A percentile compares a stretch with the other conserved stretches of the same genome.
phyloP scores from a whole-genome alignment of 2,888 invertebrate genomes.

The Capitulum mitella region DNA sequence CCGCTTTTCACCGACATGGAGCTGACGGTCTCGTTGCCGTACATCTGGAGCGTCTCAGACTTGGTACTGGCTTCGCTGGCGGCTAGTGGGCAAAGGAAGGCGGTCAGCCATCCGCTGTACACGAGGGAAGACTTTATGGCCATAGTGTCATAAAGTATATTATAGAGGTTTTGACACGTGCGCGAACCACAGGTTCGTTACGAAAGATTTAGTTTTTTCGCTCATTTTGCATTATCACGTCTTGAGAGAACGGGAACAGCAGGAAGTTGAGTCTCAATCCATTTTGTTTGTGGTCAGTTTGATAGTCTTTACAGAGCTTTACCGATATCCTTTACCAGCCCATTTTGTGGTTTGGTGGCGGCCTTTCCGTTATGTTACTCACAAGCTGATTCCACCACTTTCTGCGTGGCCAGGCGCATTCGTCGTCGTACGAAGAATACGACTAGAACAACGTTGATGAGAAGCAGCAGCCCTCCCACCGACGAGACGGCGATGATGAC shows the following conservation, averaged over 20 bases:
- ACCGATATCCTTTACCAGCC: too few species aligned
- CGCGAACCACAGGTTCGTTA: too few species aligned
- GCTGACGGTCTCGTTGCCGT: constrained; percentile 84
- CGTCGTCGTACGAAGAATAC: constrained; percentile 44
- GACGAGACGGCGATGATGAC: constrained; percentile 86
- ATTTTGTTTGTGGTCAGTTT: too few species aligned
- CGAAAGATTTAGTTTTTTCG: not conserved
- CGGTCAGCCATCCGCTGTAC: too few species aligned
- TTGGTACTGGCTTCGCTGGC: constrained; percentile 59
- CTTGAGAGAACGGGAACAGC: not conserved
- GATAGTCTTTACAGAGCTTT: too few species aligned
- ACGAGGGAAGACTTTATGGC: not conserved
- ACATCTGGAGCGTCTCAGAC: constrained; percentile 95
- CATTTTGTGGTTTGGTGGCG: too few species aligned
- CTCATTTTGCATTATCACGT: not conserved
- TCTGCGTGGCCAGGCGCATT: not conserved
- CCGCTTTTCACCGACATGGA: constrained; percentile 84
- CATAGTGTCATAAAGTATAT: not conserved
- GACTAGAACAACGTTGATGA: constrained; percentile 47
- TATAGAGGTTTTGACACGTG: not conserved
- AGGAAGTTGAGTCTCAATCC: too few species aligned
- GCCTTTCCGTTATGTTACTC: too few species aligned
- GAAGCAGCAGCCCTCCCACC: constrained; percentile 46
- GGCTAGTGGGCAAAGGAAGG: constrained; percentile 36
- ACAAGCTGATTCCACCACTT: constrained; percentile 3